phyloP scores from a whole-genome alignment of 2,797 vertebrate genomes.

The Onychomys torridus region DNA sequence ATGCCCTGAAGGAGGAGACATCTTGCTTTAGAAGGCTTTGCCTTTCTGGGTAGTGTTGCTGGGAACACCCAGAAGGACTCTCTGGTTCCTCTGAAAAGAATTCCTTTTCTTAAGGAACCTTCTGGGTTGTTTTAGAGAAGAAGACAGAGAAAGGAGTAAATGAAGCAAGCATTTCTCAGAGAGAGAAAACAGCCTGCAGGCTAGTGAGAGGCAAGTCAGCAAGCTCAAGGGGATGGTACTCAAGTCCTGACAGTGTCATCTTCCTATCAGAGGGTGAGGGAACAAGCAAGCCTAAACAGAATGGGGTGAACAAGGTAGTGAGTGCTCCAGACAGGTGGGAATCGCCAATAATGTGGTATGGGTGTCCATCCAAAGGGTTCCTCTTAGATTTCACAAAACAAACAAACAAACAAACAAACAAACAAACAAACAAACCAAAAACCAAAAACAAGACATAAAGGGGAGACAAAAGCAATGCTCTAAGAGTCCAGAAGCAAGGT shows the following conservation, averaged over 20 bases:
- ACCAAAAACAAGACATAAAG: background rate
- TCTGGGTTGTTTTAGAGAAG: background rate
- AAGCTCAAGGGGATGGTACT: background rate
- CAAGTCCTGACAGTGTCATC: background rate
- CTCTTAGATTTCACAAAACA: background rate
- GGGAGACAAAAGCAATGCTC: background rate
- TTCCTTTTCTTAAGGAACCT: background rate
- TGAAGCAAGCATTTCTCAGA: background rate
- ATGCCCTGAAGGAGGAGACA: background rate
- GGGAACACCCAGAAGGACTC: background rate
- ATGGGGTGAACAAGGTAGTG: background rate
- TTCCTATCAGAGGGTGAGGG: background rate
- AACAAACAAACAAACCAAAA: background rate
- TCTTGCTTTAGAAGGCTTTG: too few relatives aligned
- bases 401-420: background rate
- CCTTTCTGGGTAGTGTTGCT: background rate
- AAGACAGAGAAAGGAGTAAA: background rate
- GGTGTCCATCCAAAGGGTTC: background rate
- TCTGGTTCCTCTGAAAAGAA: background rate
- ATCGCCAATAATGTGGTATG: background rate
- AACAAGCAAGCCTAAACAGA: background rate
- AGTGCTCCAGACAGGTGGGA: background rate
- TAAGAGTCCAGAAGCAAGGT: background rate
- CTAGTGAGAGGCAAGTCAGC: background rate
- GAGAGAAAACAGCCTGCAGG: background rate